These are phyloP conservation scores for Platysternon megacephalum DNA, from an alignment of 2,113 vertebrate species.

Conservation along the genomic window DNA sequence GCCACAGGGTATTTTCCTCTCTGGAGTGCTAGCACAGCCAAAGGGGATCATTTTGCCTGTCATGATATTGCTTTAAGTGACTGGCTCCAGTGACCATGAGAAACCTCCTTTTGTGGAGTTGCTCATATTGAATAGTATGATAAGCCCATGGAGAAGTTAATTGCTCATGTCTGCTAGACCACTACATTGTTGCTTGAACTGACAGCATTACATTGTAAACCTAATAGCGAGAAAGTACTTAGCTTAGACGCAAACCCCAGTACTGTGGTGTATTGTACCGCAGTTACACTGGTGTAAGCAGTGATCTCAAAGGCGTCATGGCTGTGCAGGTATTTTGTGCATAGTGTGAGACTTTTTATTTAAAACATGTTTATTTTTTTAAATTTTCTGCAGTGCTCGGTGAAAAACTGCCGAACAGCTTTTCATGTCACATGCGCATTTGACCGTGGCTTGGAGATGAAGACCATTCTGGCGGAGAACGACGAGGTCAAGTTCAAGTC, in stretches of 20 bases:
- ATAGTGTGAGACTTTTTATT: background rate
- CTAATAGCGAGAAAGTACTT: background rate
- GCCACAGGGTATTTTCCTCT: background rate
- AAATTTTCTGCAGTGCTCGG: constrained; percentile 86
- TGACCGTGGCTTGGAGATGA: constrained; percentile 91
- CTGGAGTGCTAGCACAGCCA: background rate
- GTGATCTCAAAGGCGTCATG: background rate
- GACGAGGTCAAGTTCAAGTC: constrained; percentile 99
- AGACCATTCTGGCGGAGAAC: constrained; percentile 91
- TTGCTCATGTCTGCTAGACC: background rate
- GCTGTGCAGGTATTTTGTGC: rapidly evolving
- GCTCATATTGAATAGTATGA: background rate
- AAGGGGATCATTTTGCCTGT: background rate
- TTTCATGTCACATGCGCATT: constrained; percentile 98
- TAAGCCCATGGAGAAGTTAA: background rate
- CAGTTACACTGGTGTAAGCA: background rate
- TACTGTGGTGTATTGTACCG: background rate
- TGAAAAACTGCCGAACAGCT: constrained; percentile 94
- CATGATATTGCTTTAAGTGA: background rate
- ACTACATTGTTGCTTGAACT: background rate
- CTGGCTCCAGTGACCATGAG: background rate
- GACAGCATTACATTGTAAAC: background rate
- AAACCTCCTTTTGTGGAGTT: background rate
- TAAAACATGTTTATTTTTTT: background rate
- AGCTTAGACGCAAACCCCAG: rapidly evolving